A percentile compares a stretch with the other conserved stretches of the same genome.
Conservation (phyloP, 2,113 vertebrate genomes). For the Hassar affinis region DNA sequence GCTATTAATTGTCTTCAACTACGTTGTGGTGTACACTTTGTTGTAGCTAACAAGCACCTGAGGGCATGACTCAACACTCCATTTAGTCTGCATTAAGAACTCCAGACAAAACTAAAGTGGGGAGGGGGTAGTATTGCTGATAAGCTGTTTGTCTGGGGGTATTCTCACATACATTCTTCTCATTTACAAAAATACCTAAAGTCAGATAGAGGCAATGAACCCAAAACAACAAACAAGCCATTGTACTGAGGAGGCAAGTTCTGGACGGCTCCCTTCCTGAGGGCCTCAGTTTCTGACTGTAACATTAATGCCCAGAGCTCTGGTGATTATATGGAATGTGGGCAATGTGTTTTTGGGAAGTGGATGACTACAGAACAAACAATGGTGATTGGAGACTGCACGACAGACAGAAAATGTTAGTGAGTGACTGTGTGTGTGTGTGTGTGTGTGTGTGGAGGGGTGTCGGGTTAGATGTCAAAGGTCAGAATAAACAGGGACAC, state of each 20-base stretch:
- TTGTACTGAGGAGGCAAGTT: slow-evolving; percentile 53
- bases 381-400: slow-evolving; percentile 38
- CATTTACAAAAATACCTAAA: slow-evolving; percentile 24
- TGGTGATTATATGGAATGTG: slow-evolving; percentile 61
- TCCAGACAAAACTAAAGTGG: slow-evolving; percentile 26
- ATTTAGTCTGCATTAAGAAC: slow-evolving; percentile 21
- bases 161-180: slow-evolving; percentile 49
- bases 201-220: slow-evolving; percentile 22
- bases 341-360: slow-evolving; percentile 52
- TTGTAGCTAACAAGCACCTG: slow-evolving; percentile 11
- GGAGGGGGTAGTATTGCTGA: slow-evolving; percentile 27
- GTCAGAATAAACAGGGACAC: slow-evolving; percentile 21
- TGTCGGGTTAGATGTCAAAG: not conserved
- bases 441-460: too few species aligned
- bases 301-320: slow-evolving; percentile 40
- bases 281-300: slow-evolving; percentile 10
- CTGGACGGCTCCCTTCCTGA: slow-evolving; percentile 60
- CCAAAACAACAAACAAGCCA: slow-evolving; percentile 65
- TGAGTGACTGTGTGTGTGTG: not conserved
- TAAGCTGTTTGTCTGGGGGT: slow-evolving; percentile 38
- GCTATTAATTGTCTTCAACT: not conserved
- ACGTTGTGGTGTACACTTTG: not conserved
- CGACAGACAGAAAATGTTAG: not conserved
- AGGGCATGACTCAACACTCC: slow-evolving; percentile 26
- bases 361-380: slow-evolving; percentile 45